A percentile compares a stretch with the other conserved stretches of the same genome.
Conservation (phyloP, 2,888 invertebrate genomes). For the Drosophila diplacantha region DNA sequence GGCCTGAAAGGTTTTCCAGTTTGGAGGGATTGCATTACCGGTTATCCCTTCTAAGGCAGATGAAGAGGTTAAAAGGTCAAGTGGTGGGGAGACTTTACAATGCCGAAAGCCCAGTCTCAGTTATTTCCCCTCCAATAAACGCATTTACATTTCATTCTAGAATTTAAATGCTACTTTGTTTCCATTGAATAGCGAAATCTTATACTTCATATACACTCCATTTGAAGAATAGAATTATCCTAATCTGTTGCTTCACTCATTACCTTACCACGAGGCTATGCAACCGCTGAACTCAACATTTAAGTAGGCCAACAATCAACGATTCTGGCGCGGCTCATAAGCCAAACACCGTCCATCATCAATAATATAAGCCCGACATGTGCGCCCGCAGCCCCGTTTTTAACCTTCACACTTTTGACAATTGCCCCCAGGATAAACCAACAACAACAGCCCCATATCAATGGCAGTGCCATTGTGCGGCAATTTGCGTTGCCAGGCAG, state of each 20-base stretch:
- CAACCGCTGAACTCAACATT: slow-evolving; percentile 3
- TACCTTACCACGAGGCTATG: neutral
- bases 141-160: neutral
- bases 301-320: slow-evolving; percentile 5
- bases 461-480: slow-evolving; percentile 45
- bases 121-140: neutral
- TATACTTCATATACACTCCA: too few relatives aligned
- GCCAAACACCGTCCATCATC: slow-evolving; percentile 28
- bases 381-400: slow-evolving; percentile 30
- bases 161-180: neutral
- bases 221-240: neutral
- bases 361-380: slow-evolving; percentile 5
- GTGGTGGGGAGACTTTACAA: neutral
- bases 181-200: too few relatives aligned
- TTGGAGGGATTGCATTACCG: slow-evolving; percentile 1
- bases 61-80: slow-evolving; percentile 20
- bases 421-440: slow-evolving; percentile 31
- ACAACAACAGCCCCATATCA: slow-evolving; percentile 4
- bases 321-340: slow-evolving; percentile 5
- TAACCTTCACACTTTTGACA: slow-evolving; percentile 54
- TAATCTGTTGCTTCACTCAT: neutral
- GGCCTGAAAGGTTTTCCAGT: slow-evolving; percentile 23
- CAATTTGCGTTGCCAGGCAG: slow-evolving; percentile 44
- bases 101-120: neutral
- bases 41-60: slow-evolving; percentile 1